Percentiles rank a stretch among this genome's conserved stretches.
These are phyloP conservation scores for Dicranocentrus wangi DNA, from an alignment of 2,888 invertebrate genomes.

Conservation along the genomic window DNA sequence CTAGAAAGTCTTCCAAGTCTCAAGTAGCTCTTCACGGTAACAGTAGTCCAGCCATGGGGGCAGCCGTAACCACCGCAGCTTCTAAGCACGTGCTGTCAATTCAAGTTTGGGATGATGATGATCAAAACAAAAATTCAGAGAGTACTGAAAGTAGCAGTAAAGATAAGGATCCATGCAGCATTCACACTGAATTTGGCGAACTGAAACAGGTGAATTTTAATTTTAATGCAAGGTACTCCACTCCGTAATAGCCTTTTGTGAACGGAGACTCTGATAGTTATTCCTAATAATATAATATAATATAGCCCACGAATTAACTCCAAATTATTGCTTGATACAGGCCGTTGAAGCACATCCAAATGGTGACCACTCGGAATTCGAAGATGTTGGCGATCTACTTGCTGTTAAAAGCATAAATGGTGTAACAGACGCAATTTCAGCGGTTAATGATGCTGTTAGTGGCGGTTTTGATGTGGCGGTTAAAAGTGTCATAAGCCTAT, in stretches of 20 bases:
- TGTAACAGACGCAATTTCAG: slow-evolving; percentile 10
- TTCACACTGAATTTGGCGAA: slow-evolving; percentile 3
- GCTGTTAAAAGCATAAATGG: slow-evolving; percentile 22
- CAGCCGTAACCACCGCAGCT: neutral
- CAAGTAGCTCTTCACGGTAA: slow-evolving; percentile 7
- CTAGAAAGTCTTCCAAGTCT: slow-evolving; percentile 4
- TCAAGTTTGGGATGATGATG: neutral
- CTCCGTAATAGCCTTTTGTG: no score
- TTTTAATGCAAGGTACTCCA: no score
- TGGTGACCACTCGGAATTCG: neutral
- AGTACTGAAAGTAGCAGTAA: no score
- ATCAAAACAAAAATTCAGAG: neutral
- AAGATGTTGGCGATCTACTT: slow-evolving; percentile 22
- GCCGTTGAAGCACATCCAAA: neutral
- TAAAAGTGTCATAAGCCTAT: slow-evolving; percentile 18
- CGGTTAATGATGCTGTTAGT: slow-evolving; percentile 21
- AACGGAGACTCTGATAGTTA: no score
- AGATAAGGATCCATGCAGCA: no score
- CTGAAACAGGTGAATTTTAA: slow-evolving; percentile 20
- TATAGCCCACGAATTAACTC: no score
- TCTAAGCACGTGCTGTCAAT: slow-evolving; percentile 1
- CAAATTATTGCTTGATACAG: neutral
- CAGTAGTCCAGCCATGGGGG: neutral
- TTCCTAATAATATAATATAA: no score
- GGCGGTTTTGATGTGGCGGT: slow-evolving; percentile 24